Base-by-base conservation (phyloP, 2,113 vertebrate genomes). In the Aythya baeri region DNA sequence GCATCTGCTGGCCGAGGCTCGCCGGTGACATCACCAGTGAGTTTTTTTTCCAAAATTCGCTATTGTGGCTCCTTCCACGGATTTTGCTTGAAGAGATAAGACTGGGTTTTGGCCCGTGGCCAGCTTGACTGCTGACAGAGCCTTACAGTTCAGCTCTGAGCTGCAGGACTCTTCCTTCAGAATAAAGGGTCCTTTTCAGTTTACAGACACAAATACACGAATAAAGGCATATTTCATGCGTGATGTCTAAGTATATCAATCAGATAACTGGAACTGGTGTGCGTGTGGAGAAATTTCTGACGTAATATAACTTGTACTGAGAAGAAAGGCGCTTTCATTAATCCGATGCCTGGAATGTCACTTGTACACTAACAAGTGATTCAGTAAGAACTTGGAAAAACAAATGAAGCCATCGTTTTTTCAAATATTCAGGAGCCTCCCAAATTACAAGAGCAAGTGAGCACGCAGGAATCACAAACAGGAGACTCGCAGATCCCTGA, bases 171-270 rank as follows among this genome's bases (percentile, higher is more conserved):
- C 90, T 96, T 94, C 96, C 86, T 88, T 78, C 70, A 70, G 92
- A 94, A 96, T 83, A 94, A 97, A 96, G 83, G 77, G 54, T 91
- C 86, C 94, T 94, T 95, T 96, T 97, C 93, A 96, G 74, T 80
- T 94, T 91, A 79, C 0, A 86, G 96, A 84, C 95, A 95, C 88
- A 96, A 96, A 86, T 38, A 82, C 76, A 34, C 2, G 91, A 94
- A 96, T 91, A 96, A 96, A 95, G 85, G 93, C 95, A 96, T 91
- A 91, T 94, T 97, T 96, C 96, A 88, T 97, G 95, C n/a, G 46
- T 96, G 94, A 96, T 92, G 91, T 96, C 94, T 32, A 87, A 95
- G 91, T 93, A 54, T 79, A 97, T 97, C 96, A 96, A 94, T 94
- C 96, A 96, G 93, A 95, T 96, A 96, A 92, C 46, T 96, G 93